phyloP scores from a whole-genome alignment of 2,113 vertebrate genomes.

The Calypte anna region DNA sequence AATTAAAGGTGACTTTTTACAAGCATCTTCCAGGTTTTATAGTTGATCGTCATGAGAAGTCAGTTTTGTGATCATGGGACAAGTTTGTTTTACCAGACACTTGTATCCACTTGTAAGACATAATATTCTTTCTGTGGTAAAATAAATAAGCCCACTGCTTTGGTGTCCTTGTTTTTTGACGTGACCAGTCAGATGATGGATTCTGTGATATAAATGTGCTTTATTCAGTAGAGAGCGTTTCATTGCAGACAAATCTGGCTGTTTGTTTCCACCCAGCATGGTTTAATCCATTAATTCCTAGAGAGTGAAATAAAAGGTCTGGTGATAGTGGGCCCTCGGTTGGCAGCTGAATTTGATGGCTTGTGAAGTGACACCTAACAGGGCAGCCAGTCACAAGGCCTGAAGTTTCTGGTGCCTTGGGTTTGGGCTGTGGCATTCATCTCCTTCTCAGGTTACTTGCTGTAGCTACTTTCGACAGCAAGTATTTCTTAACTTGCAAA shows the following conservation, averaged over 20 bases:
- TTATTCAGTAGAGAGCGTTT: neutral
- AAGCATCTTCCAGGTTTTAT: neutral
- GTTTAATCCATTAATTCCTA: neutral
- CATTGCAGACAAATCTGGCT: neutral
- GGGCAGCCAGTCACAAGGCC: neutral
- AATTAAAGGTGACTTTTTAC: neutral
- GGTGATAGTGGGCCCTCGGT: neutral
- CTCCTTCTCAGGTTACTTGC: neutral
- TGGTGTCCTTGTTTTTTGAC: neutral
- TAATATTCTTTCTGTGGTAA: neutral
- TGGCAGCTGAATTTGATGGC: neutral
- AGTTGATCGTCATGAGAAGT: neutral
- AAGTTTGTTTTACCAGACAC: neutral
- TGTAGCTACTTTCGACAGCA: neutral
- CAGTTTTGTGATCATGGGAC: neutral
- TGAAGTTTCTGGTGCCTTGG: neutral
- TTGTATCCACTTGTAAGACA: neutral
- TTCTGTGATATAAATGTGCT: neutral
- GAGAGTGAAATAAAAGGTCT: neutral
- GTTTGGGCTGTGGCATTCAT: neutral
- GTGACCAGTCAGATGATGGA: neutral
- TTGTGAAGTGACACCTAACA: neutral
- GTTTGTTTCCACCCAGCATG: neutral
- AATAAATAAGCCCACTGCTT: neutral
- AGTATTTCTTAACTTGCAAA: neutral